Conservation (phyloP, 2,888 invertebrate species). For the Camptogramma bilineatum region DNA sequence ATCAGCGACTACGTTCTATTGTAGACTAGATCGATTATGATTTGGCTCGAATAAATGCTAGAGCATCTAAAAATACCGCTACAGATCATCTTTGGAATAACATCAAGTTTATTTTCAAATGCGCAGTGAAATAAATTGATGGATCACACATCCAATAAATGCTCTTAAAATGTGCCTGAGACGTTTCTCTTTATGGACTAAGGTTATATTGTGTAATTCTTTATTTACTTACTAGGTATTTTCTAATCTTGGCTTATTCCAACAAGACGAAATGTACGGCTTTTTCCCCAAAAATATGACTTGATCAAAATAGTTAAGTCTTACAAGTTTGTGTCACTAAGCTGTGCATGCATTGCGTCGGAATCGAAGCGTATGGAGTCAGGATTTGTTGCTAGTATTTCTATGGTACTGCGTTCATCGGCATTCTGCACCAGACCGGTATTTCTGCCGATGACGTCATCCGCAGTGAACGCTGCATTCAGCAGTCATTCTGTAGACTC, state of each 20-base stretch:
- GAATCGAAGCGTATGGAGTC: no score
- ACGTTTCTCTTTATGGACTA: conserved; percentile 26
- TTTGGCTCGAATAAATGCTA: neutral
- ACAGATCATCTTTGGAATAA: neutral
- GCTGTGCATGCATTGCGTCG: no score
- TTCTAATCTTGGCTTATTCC: conserved; percentile 30
- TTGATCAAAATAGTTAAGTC: neutral
- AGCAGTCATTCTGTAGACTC: no score
- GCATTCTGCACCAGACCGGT: no score
- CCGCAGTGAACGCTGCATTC: no score
- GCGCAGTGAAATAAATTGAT: conserved; percentile 12
- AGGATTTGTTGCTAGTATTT: no score
- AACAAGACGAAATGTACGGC: conserved; percentile 19
- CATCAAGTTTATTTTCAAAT: neutral
- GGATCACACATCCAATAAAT: conserved; percentile 29
- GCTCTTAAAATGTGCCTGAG: conserved; percentile 38
- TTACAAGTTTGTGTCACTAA: no score
- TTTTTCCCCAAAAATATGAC: neutral
- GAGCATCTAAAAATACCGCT: neutral
- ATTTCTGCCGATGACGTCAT: no score
- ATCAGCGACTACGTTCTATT: neutral
- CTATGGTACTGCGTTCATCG: no score
- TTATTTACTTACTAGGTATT: conserved; percentile 32
- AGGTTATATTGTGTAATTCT: conserved; percentile 27
- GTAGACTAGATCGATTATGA: neutral